Evolutionary conservation across 2,797 vertebrate genomes (phyloP).

Genomic region (Myotis planiceps): DNA sequence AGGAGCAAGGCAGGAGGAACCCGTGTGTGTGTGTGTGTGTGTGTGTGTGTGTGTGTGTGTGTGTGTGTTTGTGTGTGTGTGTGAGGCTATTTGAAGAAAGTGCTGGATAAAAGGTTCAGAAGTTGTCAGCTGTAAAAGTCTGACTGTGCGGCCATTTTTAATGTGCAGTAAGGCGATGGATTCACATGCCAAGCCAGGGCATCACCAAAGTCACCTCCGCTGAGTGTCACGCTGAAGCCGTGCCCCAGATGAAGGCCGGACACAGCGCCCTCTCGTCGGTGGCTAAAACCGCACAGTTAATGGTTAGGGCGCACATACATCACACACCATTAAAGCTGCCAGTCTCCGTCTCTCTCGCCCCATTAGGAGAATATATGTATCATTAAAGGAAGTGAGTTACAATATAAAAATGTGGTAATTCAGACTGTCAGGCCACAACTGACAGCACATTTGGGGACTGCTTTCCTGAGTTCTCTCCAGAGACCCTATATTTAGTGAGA

Average conservation of each 20-base stretch:
- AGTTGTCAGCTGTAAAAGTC: conserved; percentile 57
- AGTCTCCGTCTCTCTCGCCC: conserved; percentile 44
- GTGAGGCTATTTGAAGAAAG: not conserved
- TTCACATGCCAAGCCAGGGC: not conserved
- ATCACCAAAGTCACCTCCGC: not conserved
- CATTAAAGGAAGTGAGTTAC: conserved; percentile 75
- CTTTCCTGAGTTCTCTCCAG: conserved; percentile 39
- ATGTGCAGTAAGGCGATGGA: not conserved
- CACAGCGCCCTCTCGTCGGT: not conserved
- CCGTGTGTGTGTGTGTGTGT: not conserved
- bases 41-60: not conserved
- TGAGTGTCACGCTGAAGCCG: not conserved
- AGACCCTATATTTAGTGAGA: conserved; percentile 78
- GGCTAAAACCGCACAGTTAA: conserved; percentile 4
- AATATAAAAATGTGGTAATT: conserved; percentile 49
- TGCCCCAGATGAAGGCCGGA: not conserved
- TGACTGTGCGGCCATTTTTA: not conserved
- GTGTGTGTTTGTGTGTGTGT: not conserved
- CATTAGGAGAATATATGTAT: conserved; percentile 74
- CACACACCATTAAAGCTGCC: conserved; percentile 62
- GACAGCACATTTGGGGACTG: not conserved
- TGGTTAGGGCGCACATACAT: conserved; percentile 15
- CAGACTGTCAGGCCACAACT: conserved; percentile 50
- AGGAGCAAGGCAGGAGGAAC: conserved; percentile 58
- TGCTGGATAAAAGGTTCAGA: not conserved